Percentiles rank a stretch among this genome's conserved stretches.
These are phyloP conservation scores for Poliocrania exsul DNA, from an alignment of 2,797 vertebrate species.

Conservation along the genomic window DNA sequence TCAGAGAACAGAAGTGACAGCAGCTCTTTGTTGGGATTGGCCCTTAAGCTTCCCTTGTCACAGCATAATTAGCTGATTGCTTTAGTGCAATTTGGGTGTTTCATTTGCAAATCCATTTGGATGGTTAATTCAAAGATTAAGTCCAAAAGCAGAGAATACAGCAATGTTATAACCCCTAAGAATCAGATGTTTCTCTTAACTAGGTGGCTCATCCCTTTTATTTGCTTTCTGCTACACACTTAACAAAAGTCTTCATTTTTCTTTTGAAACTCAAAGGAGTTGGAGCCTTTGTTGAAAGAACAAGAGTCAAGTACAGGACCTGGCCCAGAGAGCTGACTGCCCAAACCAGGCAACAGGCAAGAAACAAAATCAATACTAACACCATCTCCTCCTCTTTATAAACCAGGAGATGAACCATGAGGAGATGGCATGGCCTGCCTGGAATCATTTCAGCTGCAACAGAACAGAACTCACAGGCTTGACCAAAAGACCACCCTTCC, in stretches of 20 bases:
- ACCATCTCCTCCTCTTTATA: background rate
- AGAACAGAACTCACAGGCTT: background rate
- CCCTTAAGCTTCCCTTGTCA: conserved; percentile 35
- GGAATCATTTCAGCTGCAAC: background rate
- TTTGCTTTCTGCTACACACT: background rate
- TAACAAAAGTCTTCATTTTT: background rate
- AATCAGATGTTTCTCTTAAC: background rate
- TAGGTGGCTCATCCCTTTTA: background rate
- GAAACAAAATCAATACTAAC: background rate
- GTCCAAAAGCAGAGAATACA: background rate
- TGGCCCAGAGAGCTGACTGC: background rate
- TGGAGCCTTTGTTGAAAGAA: background rate
- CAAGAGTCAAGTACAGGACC: background rate
- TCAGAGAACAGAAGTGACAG: conserved; percentile 46
- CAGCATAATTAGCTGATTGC: conserved; percentile 9
- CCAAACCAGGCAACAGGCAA: background rate
- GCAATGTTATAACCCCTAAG: background rate
- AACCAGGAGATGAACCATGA: background rate
- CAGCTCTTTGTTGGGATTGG: conserved; percentile 9
- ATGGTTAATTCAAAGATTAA: background rate
- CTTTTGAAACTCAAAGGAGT: background rate
- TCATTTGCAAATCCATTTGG: background rate
- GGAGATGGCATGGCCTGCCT: background rate
- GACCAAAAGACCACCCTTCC: background rate
- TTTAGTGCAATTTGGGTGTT: background rate